Evolutionary conservation across 2,113 vertebrate genomes (phyloP).

Genomic region (Cephalopterus ornatus): DNA sequence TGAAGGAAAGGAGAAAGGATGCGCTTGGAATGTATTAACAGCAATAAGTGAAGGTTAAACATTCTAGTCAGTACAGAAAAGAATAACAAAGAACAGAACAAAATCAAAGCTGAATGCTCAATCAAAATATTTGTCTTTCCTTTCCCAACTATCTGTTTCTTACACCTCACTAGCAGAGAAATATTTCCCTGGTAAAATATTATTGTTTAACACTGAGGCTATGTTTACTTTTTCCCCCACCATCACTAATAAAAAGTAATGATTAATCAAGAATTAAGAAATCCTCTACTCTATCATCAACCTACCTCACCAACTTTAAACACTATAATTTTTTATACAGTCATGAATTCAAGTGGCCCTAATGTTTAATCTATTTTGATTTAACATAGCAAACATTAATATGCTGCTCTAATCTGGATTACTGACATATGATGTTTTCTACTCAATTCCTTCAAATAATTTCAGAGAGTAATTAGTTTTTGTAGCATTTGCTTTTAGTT

Average conservation of each 20-base stretch:
- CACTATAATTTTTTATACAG: not conserved
- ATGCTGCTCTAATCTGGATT: not conserved
- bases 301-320: not conserved
- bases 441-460: not conserved
- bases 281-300: not conserved
- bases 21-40: not conserved
- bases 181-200: not conserved
- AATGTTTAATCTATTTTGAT: not conserved
- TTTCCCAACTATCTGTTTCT: not conserved
- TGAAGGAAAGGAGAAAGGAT: not conserved
- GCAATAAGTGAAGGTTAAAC: not conserved
- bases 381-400: not conserved
- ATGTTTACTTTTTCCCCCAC: not conserved
- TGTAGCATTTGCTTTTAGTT: not conserved
- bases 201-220: not conserved
- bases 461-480: not conserved
- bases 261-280: not conserved
- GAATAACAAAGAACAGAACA: not conserved
- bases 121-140: not conserved
- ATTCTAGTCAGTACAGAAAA: not conserved
- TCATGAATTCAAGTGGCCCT: not conserved
- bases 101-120: not conserved
- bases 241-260: not conserved
- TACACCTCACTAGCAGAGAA: not conserved
- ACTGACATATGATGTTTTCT: not conserved